phyloP scores from a whole-genome alignment of 2,113 vertebrate species.

The Rhinogobius similis region DNA sequence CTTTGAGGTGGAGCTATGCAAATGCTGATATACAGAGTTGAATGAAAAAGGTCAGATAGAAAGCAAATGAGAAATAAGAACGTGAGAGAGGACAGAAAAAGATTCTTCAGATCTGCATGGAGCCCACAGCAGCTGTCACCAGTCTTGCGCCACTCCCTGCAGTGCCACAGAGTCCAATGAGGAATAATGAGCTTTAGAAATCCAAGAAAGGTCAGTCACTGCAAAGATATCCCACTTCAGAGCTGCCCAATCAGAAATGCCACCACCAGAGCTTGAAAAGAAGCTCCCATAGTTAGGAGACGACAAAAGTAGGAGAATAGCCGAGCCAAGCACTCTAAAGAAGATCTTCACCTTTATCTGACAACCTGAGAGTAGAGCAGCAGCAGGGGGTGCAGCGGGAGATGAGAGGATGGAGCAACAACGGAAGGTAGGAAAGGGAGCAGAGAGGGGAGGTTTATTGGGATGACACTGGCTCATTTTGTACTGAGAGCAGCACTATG shows the following conservation, averaged over 20 bases:
- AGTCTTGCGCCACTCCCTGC: constrained; percentile 53
- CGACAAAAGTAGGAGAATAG: constrained; percentile 30
- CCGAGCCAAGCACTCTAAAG: constrained; percentile 50
- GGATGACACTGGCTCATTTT: constrained; percentile 30
- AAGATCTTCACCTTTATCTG: constrained; percentile 69
- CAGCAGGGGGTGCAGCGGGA: constrained; percentile 39
- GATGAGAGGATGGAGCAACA: constrained; percentile 29
- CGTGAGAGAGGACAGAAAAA: background rate
- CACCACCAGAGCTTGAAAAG: constrained; percentile 50
- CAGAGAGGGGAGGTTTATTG: constrained; percentile 42
- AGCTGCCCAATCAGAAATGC: constrained; percentile 62
- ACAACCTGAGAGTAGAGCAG: constrained; percentile 56
- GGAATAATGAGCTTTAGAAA: constrained; percentile 78
- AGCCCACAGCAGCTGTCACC: constrained; percentile 55
- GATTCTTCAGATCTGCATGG: constrained; percentile 34
- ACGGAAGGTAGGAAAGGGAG: constrained; percentile 28
- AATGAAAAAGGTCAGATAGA: constrained; percentile 46
- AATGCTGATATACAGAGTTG: constrained; percentile 10
- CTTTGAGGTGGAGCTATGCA: background rate
- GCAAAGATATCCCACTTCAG: constrained; percentile 53
- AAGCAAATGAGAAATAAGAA: constrained; percentile 25
- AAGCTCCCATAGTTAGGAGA: constrained; percentile 54
- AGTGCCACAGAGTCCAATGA: constrained; percentile 56
- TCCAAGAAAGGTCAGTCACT: constrained; percentile 72
- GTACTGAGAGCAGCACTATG: constrained; percentile 28